Evolutionary conservation across 2,797 vertebrate species (phyloP), one percentile per base, ranked within the genome.

Genomic region (Cygnus olor): DNA sequence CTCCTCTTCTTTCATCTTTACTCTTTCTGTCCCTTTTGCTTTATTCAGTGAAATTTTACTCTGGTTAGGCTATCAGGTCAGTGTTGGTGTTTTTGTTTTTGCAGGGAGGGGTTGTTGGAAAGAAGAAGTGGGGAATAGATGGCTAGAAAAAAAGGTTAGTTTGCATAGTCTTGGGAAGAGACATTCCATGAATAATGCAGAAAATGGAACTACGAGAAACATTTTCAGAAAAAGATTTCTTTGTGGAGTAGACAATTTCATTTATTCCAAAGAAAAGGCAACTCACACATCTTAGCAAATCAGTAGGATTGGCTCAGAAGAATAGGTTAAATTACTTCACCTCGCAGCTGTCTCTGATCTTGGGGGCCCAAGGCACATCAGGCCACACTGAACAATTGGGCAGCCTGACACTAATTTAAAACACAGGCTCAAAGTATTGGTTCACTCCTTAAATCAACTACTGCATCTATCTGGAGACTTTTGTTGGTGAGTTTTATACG

Each of bases 191-290:
- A 96, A 91, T 79, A 88, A 91, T 90, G 93, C 79, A 93, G 91
- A 92, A 96, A 95, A 83, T n/a, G 63, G 70, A 85, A 57, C 0
- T 27, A 70, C 44, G 78, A 89, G 80, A 80, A 64, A 85, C 38
- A 38, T 89, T 81, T 93, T 58, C 2, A 7, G 94, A 82, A 90
- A 58, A 68, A 94, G 89, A 57, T 91, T 64, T 54, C 89, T 91
- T 91, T 90, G 87, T 69, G 10, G 64, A 69, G 72, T 90, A 83
- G 89, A 86, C 83, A 88, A 79, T 51, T 34, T 85, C 69, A 93
- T 93, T 93, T 88, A 80, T 93, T 69, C 61, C 68, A 49, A 93
- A 89, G 84, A 90, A 96, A 96, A 80, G 88, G 87, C 93, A 88
- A 81, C 53, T 89, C 63, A 9, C 34, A 10, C 32, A 19, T 92